Evolutionary conservation across 2,888 invertebrate species (phyloP).

Genomic region (Agriotes lineatus): DNA sequence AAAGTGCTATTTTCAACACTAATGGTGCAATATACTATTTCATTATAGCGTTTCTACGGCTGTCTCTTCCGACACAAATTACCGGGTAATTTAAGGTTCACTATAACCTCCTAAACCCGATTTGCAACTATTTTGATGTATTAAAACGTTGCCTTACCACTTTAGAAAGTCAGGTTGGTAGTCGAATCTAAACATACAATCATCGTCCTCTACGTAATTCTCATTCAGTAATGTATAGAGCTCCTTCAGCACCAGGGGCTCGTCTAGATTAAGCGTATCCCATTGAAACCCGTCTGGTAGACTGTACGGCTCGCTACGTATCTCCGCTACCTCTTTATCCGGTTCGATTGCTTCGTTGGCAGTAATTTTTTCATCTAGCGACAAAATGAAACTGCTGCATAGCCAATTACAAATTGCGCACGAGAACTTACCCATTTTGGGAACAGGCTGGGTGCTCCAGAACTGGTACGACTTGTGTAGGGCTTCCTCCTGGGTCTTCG

Average conservation of each 20-base stretch:
- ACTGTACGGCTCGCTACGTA: slow-evolving; percentile 92
- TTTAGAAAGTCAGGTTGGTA: slow-evolving; percentile 97
- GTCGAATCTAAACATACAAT: slow-evolving; percentile 99
- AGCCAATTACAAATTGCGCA: not conserved
- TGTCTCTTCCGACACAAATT: no score
- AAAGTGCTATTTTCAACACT: no score
- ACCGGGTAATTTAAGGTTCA: no score
- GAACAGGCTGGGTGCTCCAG: slow-evolving; percentile 99
- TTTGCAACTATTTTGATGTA: no score
- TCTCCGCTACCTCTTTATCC: slow-evolving; percentile 84
- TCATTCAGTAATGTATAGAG: slow-evolving; percentile 95
- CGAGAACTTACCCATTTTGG: slow-evolving; percentile 85
- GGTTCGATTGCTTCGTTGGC: slow-evolving; percentile 93
- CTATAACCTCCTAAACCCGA: no score
- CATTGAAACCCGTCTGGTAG: slow-evolving; percentile 95
- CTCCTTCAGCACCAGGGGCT: slow-evolving; percentile 89
- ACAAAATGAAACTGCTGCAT: not conserved
- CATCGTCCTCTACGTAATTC: slow-evolving; percentile 99
- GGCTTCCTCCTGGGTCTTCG: slow-evolving; percentile 80
- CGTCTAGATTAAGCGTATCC: slow-evolving; percentile 94
- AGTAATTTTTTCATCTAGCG: slow-evolving; percentile 87
- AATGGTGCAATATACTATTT: no score
- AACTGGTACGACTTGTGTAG: slow-evolving; percentile 91
- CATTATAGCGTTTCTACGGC: no score
- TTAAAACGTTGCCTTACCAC: no score